A percentile compares a stretch with the other conserved stretches of the same genome.
These are phyloP conservation scores for Nomada fabriciana DNA, from an alignment of 2,888 invertebrate species.

Conservation along the genomic window DNA sequence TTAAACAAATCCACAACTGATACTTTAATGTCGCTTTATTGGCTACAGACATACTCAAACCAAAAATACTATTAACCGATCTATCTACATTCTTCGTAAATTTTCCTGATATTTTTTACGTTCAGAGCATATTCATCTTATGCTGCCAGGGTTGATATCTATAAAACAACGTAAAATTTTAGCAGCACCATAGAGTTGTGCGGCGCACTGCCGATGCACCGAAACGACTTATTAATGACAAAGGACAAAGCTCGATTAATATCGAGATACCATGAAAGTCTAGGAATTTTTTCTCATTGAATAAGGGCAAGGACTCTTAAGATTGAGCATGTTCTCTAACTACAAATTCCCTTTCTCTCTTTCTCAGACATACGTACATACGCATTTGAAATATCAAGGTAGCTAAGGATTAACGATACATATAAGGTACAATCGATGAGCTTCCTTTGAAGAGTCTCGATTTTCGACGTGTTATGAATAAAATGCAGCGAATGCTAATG, in stretches of 20 bases:
- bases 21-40: constrained; percentile 69
- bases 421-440: constrained; percentile 37
- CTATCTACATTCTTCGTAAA: constrained; percentile 49
- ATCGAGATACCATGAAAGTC: constrained; percentile 53
- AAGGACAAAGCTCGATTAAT: constrained; percentile 62
- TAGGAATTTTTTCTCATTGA: constrained; percentile 26
- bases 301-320: constrained; percentile 46
- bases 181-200: constrained; percentile 68
- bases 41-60: constrained; percentile 65
- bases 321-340: constrained; percentile 54
- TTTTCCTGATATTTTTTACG: constrained; percentile 19
- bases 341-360: constrained; percentile 7
- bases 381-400: constrained; percentile 45
- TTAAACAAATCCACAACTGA: constrained; percentile 10
- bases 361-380: constrained; percentile 6
- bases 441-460: constrained; percentile 40
- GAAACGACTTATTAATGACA: constrained; percentile 50
- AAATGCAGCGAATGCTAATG: constrained; percentile 63
- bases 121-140: constrained; percentile 37
- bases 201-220: constrained; percentile 41
- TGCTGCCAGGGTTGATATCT: constrained; percentile 36
- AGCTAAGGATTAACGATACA: constrained; percentile 50
- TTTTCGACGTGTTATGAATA: constrained; percentile 20
- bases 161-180: constrained; percentile 65
- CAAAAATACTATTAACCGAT: constrained; percentile 58